Percentiles rank a stretch among this genome's conserved stretches.
phyloP scores from a whole-genome alignment of 2,797 vertebrate species.

The Siniperca obscura region DNA sequence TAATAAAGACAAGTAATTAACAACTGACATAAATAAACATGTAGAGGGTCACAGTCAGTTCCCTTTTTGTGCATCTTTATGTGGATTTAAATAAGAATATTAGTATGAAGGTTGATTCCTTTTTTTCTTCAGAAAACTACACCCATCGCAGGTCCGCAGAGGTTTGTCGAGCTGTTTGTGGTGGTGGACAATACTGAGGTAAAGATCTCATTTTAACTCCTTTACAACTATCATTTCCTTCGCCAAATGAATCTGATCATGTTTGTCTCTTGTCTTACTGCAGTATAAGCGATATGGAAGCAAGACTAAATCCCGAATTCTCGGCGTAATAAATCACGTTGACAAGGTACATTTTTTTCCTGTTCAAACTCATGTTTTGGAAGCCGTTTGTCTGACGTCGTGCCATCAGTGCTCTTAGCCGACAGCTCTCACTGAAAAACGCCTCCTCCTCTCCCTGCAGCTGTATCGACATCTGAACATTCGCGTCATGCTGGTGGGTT shows the following conservation, averaged over 20 bases:
- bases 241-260: background rate
- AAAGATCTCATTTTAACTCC: slow-evolving; percentile 4
- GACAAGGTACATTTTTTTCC: slow-evolving; percentile 85
- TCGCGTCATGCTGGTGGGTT: slow-evolving; percentile 89
- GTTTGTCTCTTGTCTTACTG: background rate
- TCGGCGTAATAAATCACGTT: slow-evolving; percentile 89
- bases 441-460: slow-evolving; percentile 72
- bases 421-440: background rate
- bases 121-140: slow-evolving; percentile 76
- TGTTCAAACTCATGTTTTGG: background rate
- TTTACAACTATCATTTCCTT: background rate
- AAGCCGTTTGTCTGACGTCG: background rate
- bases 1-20: background rate
- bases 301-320: slow-evolving; percentile 81
- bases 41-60: background rate
- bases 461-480: slow-evolving; percentile 89
- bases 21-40: background rate
- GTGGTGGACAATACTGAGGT: slow-evolving; percentile 92
- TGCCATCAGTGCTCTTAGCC: background rate
- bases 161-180: slow-evolving; percentile 90
- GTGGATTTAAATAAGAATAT: background rate
- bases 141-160: slow-evolving; percentile 52
- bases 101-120: background rate
- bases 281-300: slow-evolving; percentile 66
- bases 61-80: background rate